A percentile compares a stretch with the other conserved stretches of the same genome.
phyloP scores from a whole-genome alignment of 1,140 invertebrate genomes.

The Drosophila arizonae region DNA sequence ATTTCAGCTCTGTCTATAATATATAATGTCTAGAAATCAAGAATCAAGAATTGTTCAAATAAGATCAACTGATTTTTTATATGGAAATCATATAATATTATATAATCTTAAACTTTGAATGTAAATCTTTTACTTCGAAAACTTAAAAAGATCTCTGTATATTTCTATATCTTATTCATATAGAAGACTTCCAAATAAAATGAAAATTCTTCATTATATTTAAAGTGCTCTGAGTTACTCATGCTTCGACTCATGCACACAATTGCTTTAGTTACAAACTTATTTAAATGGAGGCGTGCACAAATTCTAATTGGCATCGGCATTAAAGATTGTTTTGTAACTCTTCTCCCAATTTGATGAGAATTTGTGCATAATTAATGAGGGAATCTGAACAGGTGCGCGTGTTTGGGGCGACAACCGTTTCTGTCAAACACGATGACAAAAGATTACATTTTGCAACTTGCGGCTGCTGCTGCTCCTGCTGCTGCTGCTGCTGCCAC shows the following conservation, averaged over 20 bases:
- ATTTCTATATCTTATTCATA: too few relatives aligned
- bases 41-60: too few relatives aligned
- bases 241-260: too few relatives aligned
- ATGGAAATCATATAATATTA: too few relatives aligned
- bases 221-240: background rate
- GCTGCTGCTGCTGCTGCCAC: constrained; percentile 1
- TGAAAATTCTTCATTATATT: too few relatives aligned
- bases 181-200: too few relatives aligned
- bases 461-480: constrained; percentile 47
- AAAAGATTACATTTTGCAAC: constrained; percentile 76
- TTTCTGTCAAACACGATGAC: constrained; percentile 77
- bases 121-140: too few relatives aligned
- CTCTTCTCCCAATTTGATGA: constrained; percentile 36
- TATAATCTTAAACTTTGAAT: too few relatives aligned
- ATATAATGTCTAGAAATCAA: too few relatives aligned
- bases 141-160: too few relatives aligned
- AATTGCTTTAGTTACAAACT: background rate
- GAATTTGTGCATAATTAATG: constrained; percentile 77
- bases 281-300: background rate
- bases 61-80: too few relatives aligned
- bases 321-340: constrained; percentile 27
- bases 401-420: constrained; percentile 58
- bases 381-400: constrained; percentile 75
- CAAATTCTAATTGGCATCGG: constrained; percentile 13
- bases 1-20: too few relatives aligned